Conservation (phyloP, 1,140 invertebrate species). For the Stegodyphus mimosarum region DNA sequence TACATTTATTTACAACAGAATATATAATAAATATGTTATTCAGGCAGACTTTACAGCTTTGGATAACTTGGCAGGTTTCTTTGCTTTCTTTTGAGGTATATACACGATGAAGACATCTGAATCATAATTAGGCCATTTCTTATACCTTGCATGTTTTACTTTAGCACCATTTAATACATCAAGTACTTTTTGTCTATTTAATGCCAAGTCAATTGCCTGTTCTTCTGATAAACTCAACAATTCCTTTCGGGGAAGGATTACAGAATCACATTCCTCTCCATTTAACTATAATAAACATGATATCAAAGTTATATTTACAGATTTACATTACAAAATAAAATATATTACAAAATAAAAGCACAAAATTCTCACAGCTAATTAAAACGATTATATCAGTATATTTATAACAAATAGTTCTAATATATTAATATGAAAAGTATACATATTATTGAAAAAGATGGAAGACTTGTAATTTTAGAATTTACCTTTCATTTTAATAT, state of each 20-base stretch:
- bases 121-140: conserved; percentile 29
- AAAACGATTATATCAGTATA: background rate
- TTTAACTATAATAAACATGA: conserved; percentile 71
- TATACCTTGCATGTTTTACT: conserved; percentile 21
- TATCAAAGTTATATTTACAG: conserved; percentile 37
- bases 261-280: conserved; percentile 69
- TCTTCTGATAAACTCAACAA: conserved; percentile 72
- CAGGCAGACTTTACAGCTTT: background rate
- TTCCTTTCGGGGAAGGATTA: conserved; percentile 71
- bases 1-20: too few species aligned
- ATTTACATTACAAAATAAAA: background rate
- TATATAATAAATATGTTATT: too few species aligned
- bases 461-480: too few species aligned
- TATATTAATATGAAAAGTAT: background rate
- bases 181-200: conserved; percentile 59
- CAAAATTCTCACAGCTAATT: background rate
- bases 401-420: background rate
- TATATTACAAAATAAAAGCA: background rate
- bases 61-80: background rate
- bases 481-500: too few species aligned
- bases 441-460: background rate
- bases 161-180: conserved; percentile 20
- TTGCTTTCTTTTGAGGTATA: conserved; percentile 36
- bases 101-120: conserved; percentile 35
- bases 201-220: conserved; percentile 72